Conservation (phyloP, 2,797 vertebrate species). For the Tenualosa ilisha region DNA sequence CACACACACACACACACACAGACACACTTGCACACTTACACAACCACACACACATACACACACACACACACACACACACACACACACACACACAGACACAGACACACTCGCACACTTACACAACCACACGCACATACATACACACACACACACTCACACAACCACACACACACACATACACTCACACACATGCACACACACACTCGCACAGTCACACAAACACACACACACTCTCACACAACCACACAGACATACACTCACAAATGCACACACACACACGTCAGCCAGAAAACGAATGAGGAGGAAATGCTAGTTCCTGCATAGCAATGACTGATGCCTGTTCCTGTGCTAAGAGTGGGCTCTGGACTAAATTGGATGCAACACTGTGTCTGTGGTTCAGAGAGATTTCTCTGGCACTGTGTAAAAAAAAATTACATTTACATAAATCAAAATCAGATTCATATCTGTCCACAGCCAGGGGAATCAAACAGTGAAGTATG, state of each 20-base stretch:
- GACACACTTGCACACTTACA: background rate
- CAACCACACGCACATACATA: background rate
- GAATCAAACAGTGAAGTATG: background rate
- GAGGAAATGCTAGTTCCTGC: background rate
- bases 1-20: background rate
- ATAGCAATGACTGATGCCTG: conserved; percentile 39
- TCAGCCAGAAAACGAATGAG: conserved; percentile 1
- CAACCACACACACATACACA: too few relatives aligned
- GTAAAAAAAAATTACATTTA: conserved; percentile 34
- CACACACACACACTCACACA: background rate
- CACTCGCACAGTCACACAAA: background rate
- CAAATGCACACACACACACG: background rate
- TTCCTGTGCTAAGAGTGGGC: conserved; percentile 38
- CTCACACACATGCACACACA: too few relatives aligned
- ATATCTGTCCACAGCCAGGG: conserved; percentile 35
- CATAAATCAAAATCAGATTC: conserved; percentile 48
- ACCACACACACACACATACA: background rate
- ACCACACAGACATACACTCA: too few relatives aligned
- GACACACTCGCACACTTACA: background rate
- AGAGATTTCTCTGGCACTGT: conserved; percentile 39
- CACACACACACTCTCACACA: background rate
- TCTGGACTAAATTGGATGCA: conserved; percentile 38
- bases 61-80: background rate
- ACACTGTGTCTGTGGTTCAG: conserved; percentile 22
- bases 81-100: too few relatives aligned